These are phyloP conservation scores for Furnarius figulus DNA, from an alignment of 2,113 vertebrate species.

Conservation along the genomic window DNA sequence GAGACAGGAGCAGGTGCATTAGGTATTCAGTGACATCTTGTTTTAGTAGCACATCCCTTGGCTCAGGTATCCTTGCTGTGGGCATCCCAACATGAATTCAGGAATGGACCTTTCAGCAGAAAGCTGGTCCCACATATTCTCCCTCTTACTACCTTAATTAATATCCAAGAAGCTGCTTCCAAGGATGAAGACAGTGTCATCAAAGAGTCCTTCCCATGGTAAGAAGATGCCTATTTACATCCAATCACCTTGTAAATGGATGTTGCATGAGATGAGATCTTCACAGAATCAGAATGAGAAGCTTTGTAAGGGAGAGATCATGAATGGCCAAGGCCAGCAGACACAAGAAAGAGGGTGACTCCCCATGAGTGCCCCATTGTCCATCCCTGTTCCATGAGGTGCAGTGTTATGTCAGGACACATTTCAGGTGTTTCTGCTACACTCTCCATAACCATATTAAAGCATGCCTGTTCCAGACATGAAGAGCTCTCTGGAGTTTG, in stretches of 20 bases:
- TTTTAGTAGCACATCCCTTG: neutral
- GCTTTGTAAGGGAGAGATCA: neutral
- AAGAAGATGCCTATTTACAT: neutral
- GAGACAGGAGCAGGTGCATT: neutral
- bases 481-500: neutral
- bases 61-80: neutral
- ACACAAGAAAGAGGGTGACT: neutral
- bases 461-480: neutral
- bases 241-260: neutral
- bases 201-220: neutral
- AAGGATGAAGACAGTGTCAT: neutral
- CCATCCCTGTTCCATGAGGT: neutral
- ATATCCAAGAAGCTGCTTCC: neutral
- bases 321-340: neutral
- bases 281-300: neutral
- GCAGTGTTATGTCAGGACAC: neutral
- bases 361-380: fast-evolving
- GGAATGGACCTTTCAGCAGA: neutral
- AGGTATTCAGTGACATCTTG: neutral
- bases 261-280: neutral
- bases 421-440: neutral
- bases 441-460: neutral
- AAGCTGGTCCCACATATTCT: neutral
- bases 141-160: neutral
- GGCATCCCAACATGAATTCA: neutral